Evolutionary conservation across 2,888 invertebrate species (phyloP).

Genomic region (Xylota segnis): DNA sequence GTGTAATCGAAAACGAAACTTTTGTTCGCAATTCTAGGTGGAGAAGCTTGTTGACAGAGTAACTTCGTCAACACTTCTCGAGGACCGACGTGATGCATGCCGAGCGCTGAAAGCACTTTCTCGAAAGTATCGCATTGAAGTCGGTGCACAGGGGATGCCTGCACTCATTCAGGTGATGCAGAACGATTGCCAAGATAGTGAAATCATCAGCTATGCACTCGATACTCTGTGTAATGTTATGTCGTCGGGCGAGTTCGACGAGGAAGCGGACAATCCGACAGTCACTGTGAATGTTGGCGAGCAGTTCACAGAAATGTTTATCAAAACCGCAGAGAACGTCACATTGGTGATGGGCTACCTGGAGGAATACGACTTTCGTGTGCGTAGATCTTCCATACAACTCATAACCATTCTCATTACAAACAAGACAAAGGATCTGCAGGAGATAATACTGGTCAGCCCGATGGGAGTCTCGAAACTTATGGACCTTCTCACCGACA

Average conservation of each 20-base stretch:
- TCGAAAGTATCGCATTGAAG: conserved; percentile 96
- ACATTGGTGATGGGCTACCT: conserved; percentile 92
- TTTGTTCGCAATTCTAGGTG: conserved; percentile 86
- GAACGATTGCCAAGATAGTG: conserved; percentile 94
- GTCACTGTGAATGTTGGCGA: conserved; percentile 91
- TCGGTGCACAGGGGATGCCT: conserved; percentile 96
- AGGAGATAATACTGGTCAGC: conserved; percentile 94
- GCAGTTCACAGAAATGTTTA: conserved; percentile 98
- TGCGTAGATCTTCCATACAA: conserved; percentile 95
- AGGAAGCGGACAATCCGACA: conserved; percentile 89
- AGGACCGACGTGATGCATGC: conserved; percentile 98
- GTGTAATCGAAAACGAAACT: conserved; percentile 32
- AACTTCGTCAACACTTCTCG: conserved; percentile 95
- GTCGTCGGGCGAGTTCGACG: conserved; percentile 91
- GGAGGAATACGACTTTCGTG: conserved; percentile 98
- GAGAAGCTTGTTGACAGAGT: conserved; percentile 97
- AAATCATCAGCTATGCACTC: conserved; percentile 95
- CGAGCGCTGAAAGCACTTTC: conserved; percentile 96
- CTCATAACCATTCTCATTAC: conserved; percentile 94
- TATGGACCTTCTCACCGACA: conserved; percentile 97
- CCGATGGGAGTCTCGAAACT: conserved; percentile 99
- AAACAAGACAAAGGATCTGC: conserved; percentile 94
- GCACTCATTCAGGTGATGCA: conserved; percentile 92
- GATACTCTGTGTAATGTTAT: conserved; percentile 97
- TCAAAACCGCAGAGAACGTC: conserved; percentile 94